Base-by-base conservation (phyloP, 2,113 vertebrate genomes). In the Patagioenas fasciata region DNA sequence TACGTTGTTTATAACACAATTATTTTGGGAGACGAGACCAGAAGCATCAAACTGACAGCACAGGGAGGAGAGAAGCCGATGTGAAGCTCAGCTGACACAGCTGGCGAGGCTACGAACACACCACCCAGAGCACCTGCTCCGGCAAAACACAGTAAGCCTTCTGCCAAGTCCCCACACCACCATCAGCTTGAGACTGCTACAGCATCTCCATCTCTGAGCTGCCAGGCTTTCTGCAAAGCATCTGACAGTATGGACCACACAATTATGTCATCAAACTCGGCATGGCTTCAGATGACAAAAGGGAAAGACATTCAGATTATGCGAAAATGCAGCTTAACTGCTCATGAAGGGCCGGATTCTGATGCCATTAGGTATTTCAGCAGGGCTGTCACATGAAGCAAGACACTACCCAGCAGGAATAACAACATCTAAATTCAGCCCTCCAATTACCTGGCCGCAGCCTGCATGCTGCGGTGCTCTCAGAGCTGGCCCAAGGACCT, bases 141-240 rank as follows among this genome's bases (percentile, higher is more conserved):
- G 58, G 47, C 15, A 40, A 60, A 80, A 36, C 0, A 13, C 12
- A 4, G 50, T 2, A 15, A 53, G 65, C 19, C 64, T 84, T 66
- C 5, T 20, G 83, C 80, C 73, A 73, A 69, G 40, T 10, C 31
- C 65, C 19, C 0, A 0, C 4, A 12, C 20, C 0, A 0, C 65
- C 7, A 6, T 4, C 2, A 0, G 61, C 53, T 40, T 61, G 66
- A 21, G 1, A 2, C 15, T 19, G 38, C 82, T 83, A 20, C 28
- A 85, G 69, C 62, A 36, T 40, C 82, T 14, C 25, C 5, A 5
- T 10, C 3, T 1, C 0, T 11, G 74, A 69, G 91, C 70, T 47
- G 53, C 1, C 0, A 32, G 71, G 64, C 60, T 57, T 80, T 58
- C 71, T 91, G 87, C 89, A 95, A 50, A 17, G 20, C 44, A 84